Percentiles rank a stretch among this genome's conserved stretches.
Evolutionary conservation across 2,113 vertebrate genomes (phyloP).

Genomic region (Nettapus auritus): DNA sequence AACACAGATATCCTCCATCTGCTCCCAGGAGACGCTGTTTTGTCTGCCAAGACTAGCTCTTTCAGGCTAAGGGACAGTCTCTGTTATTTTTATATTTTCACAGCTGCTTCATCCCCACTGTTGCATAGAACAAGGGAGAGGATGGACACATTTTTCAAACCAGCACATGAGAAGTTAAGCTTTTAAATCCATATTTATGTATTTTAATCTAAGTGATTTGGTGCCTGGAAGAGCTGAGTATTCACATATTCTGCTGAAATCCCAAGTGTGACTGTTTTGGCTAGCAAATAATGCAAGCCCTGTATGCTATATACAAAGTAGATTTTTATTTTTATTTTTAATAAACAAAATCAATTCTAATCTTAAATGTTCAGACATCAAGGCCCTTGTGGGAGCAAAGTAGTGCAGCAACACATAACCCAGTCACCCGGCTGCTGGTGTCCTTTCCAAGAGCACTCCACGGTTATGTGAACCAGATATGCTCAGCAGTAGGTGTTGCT

Average conservation of each 20-base stretch:
- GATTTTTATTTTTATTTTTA: background rate
- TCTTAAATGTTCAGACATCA: background rate
- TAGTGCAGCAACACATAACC: background rate
- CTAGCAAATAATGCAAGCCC: background rate
- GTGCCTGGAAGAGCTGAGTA: background rate
- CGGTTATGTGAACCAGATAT: background rate
- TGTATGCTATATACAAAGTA: background rate
- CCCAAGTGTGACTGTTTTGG: background rate
- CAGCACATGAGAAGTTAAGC: background rate
- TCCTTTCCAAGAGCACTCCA: background rate
- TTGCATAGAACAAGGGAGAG: background rate
- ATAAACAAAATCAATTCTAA: background rate
- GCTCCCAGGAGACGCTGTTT: fast-evolving
- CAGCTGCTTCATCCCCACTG: background rate
- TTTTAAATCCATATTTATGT: conserved; percentile 5
- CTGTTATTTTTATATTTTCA: background rate
- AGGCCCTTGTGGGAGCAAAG: background rate
- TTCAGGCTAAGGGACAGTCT: background rate
- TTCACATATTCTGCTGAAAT: background rate
- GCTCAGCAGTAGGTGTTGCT: background rate
- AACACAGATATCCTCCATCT: background rate
- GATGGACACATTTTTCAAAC: background rate
- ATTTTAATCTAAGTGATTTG: background rate
- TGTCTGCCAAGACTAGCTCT: background rate
- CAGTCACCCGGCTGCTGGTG: no score